phyloP scores from a whole-genome alignment of 2,888 invertebrate species.

The Cantharis rustica region DNA sequence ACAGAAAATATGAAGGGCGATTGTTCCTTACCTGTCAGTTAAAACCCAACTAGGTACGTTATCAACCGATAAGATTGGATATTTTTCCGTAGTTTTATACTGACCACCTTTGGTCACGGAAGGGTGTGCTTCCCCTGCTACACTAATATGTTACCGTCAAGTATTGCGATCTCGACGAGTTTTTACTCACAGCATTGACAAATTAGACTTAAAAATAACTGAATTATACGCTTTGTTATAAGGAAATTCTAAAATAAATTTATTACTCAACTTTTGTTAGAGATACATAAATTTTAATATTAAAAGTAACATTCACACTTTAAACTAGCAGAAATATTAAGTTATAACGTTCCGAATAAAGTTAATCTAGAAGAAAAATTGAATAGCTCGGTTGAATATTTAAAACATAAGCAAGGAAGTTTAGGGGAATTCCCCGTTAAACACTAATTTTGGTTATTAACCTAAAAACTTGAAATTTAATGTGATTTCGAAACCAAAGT shows the following conservation, averaged over 20 bases:
- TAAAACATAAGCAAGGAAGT: not conserved
- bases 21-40: constrained; percentile 15
- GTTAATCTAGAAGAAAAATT: not conserved
- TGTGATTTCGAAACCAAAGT: not conserved
- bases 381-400: not conserved
- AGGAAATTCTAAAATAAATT: not conserved
- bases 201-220: constrained; percentile 9
- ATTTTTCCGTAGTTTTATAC: constrained; percentile 22
- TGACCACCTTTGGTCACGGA: constrained; percentile 22
- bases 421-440: not conserved
- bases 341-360: not conserved
- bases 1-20: constrained; percentile 2
- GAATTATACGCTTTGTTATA: not conserved
- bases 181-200: constrained; percentile 13
- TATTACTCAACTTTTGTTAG: not conserved
- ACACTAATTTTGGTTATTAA: not conserved
- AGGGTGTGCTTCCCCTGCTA: constrained; percentile 22
- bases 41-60: constrained; percentile 18
- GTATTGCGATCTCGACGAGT: constrained; percentile 12
- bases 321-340: not conserved
- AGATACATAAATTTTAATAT: not conserved
- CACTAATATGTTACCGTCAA: constrained; percentile 24
- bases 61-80: constrained; percentile 21
- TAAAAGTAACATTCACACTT: not conserved
- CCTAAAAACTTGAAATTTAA: not conserved